A percentile compares a stretch with the other conserved stretches of the same genome.
Evolutionary conservation across 2,888 invertebrate genomes (phyloP).

Genomic region (Acanthosepion pharaonis): DNA sequence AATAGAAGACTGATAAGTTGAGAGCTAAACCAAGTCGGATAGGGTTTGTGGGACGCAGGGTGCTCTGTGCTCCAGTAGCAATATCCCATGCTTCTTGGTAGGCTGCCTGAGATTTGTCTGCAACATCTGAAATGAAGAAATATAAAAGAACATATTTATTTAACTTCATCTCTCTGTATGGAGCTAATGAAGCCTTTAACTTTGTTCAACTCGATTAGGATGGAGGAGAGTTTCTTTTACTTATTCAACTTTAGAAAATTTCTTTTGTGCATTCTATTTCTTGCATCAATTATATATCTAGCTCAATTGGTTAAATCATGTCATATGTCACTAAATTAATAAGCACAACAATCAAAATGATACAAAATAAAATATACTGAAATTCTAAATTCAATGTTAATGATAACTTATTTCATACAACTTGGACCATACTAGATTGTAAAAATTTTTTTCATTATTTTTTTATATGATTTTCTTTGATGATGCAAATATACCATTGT

Average conservation of each 20-base stretch:
- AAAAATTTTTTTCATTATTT: too few species aligned
- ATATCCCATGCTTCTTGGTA: conserved; percentile 21
- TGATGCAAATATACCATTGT: too few species aligned
- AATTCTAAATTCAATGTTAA: too few species aligned
- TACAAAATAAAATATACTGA: too few species aligned
- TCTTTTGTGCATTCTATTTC: too few species aligned
- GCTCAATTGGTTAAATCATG: not conserved
- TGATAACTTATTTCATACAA: too few species aligned
- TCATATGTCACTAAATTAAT: not conserved
- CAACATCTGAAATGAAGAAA: not conserved
- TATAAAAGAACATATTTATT: too few species aligned
- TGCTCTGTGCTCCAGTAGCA: conserved; percentile 11
- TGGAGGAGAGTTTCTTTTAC: not conserved
- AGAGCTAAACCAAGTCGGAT: not conserved
- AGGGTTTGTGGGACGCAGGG: not conserved
- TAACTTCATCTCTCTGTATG: too few species aligned
- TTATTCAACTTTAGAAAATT: too few species aligned
- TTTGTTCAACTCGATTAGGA: not conserved
- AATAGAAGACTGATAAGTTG: conserved; percentile 9
- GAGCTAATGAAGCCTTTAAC: not conserved
- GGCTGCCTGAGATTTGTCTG: conserved; percentile 33
- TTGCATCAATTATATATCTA: too few species aligned
- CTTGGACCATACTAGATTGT: too few species aligned
- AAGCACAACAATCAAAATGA: not conserved
- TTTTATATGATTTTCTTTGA: too few species aligned